Evolutionary conservation across 2,888 invertebrate genomes (phyloP).

Genomic region (Bombyx huttoni): DNA sequence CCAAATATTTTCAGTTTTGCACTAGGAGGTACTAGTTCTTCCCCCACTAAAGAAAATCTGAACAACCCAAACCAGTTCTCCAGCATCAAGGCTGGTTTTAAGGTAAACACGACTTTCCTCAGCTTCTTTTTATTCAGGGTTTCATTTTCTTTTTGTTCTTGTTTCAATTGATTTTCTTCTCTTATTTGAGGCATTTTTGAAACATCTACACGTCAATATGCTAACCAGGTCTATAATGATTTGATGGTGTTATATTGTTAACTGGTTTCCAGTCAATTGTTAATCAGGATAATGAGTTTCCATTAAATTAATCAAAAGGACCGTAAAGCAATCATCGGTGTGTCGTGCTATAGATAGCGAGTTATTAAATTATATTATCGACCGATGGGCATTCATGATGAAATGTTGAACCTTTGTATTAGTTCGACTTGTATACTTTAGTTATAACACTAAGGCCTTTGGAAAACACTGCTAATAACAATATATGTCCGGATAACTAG

Average conservation of each 20-base stretch:
- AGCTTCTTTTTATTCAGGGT: conserved; percentile 8
- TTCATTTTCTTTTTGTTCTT: conserved; percentile 3
- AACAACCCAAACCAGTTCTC: conserved; percentile 32
- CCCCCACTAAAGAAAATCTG: conserved; percentile 18
- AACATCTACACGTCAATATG: not conserved
- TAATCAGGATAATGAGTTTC: not conserved
- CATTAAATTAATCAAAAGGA: not conserved
- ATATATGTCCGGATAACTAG: too few relatives aligned
- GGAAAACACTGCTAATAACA: too few relatives aligned
- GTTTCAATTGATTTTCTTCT: conserved; percentile 4
- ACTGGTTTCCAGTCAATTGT: not conserved
- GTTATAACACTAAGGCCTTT: too few relatives aligned
- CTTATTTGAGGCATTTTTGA: not conserved
- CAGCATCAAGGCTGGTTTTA: conserved; percentile 19
- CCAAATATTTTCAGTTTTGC: conserved; percentile 20
- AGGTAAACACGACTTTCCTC: conserved; percentile 12
- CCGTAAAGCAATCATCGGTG: not conserved
- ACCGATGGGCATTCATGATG: too few relatives aligned
- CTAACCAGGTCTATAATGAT: not conserved
- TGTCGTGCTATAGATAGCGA: not conserved
- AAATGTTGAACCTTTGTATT: too few relatives aligned
- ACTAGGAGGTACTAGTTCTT: conserved; percentile 14
- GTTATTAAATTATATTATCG: not conserved
- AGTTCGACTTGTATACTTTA: too few relatives aligned
- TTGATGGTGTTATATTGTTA: not conserved